These are phyloP conservation scores for Eulemur albifrons DNA, from an alignment of 2,797 vertebrate species.

Conservation along the genomic window DNA sequence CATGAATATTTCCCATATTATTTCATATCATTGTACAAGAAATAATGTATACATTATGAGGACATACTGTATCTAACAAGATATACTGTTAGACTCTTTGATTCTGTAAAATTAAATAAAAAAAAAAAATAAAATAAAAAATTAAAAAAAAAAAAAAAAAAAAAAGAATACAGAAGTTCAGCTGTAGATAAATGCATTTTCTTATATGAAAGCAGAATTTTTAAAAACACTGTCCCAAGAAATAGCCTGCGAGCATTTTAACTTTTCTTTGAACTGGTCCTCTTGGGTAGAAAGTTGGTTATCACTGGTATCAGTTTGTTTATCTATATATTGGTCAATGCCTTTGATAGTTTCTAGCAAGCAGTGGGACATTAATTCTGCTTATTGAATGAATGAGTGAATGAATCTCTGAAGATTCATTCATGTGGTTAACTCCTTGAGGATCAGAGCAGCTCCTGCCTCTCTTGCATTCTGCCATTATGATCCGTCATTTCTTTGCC, in stretches of 20 bases:
- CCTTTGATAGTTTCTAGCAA: not conserved
- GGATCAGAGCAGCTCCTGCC: not conserved
- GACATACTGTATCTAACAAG: no score
- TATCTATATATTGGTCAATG: not conserved
- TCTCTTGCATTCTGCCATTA: not conserved
- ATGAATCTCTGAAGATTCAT: not conserved
- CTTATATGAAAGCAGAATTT: not conserved
- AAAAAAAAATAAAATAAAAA: no score
- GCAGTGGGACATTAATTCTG: not conserved
- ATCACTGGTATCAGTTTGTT: not conserved
- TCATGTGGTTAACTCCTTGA: not conserved
- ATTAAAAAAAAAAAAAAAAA: no score
- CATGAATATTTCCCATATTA: no score
- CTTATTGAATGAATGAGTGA: not conserved
- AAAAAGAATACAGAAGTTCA: not conserved
- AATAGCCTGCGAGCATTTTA: not conserved
- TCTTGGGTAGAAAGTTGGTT: not conserved
- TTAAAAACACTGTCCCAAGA: not conserved
- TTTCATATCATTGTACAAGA: no score
- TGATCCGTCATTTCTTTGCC: not conserved
- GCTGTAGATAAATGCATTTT: not conserved
- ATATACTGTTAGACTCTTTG: no score
- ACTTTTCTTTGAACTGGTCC: not conserved
- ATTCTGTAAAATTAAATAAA: no score
- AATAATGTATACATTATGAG: no score